Evolutionary conservation across 2,113 vertebrate genomes (phyloP), one percentile per base, ranked within the genome.

Genomic region (Bufo gargarizans): DNA sequence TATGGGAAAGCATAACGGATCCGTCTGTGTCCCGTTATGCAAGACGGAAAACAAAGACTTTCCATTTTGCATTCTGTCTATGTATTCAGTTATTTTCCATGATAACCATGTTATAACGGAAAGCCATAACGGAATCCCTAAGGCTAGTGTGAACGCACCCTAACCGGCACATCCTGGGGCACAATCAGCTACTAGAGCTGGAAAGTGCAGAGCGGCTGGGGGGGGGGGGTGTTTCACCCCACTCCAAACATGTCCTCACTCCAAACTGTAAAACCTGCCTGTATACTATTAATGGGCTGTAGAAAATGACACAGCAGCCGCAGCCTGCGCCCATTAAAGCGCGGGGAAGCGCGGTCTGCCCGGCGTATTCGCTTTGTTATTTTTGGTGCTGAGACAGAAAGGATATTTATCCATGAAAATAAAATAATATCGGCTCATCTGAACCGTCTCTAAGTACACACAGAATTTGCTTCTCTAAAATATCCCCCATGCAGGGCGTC

Each of bases 331-430:
- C 67, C 43, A 33, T 77, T 83, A 53, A 7, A 53, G 71, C 20
- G 13, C n/a, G 33, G 80, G 47, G 71, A 83, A 53, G 65, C 43
- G 16, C 47, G 17, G 20, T 78, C 6, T 45, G 85, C 77, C 22
- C 65, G 16, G 7, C 55, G 14, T n/a, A 33, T 55, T 49, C 0
- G 71, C 67, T 58, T 83, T 83, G 80, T 88, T 88, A 82, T 83
- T 82, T 88, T 88, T 88, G 86, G 86, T 88, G 56, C 79, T 9
- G 43, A 76, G 59, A 82, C 86, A 87, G 19, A 87, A 87, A 79
- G 77, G 65, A 87, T 82, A 87, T 82, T 82, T 83, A 72, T 82
- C 82, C 71, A 83, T 45, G 72, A 76, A 86, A 77, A 77, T 65
- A 59, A 63, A 43, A 63, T 45, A 65, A 65, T 77, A n/a, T 10